phyloP scores from a whole-genome alignment of 64 coral and sea anemone genomes.

The Pocillopora verrucosa region DNA sequence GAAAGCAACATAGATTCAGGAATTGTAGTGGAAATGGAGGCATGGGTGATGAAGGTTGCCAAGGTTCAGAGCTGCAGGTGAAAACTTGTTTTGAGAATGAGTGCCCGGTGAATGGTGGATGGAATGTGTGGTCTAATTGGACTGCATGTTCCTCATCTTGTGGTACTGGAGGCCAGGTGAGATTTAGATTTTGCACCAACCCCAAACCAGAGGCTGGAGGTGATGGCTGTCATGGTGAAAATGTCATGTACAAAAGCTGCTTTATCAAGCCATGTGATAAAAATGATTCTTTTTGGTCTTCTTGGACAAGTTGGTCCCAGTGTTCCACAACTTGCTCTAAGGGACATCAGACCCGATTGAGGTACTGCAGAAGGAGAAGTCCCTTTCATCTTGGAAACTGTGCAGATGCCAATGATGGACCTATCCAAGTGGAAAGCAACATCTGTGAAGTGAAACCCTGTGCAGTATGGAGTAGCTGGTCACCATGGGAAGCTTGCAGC shows the following conservation, averaged over 20 bases:
- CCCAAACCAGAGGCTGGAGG: slow-evolving; percentile 43
- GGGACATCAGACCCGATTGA: slow-evolving; percentile 75
- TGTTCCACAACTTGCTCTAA: slow-evolving; percentile 80
- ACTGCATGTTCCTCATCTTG: slow-evolving; percentile 68
- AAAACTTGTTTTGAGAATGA: slow-evolving; percentile 21
- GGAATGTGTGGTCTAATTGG: slow-evolving; percentile 84
- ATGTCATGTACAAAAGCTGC: slow-evolving; percentile 60
- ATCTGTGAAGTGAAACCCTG: slow-evolving; percentile 65
- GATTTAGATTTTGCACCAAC: slow-evolving; percentile 56
- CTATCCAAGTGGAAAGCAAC: slow-evolving; percentile 48
- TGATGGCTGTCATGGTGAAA: slow-evolving; percentile 54
- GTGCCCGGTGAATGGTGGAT: slow-evolving; percentile 68
- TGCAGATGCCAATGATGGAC: neutral
- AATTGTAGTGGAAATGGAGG: slow-evolving; percentile 41
- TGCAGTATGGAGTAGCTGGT: slow-evolving; percentile 80
- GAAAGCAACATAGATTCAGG: slow-evolving; percentile 61
- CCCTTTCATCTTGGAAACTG: slow-evolving; percentile 52
- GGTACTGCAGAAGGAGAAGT: slow-evolving; percentile 35
- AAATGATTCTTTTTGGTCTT: slow-evolving; percentile 57
- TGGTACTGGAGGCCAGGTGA: slow-evolving; percentile 69
- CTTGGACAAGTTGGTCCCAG: slow-evolving; percentile 72
- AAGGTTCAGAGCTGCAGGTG: slow-evolving; percentile 3
- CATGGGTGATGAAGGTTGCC: neutral
- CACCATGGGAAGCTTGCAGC: slow-evolving; percentile 67
- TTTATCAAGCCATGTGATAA: neutral